A percentile compares a stretch with the other conserved stretches of the same genome.
phyloP scores from a whole-genome alignment of 2,888 invertebrate genomes.

The Clivina fossor region DNA sequence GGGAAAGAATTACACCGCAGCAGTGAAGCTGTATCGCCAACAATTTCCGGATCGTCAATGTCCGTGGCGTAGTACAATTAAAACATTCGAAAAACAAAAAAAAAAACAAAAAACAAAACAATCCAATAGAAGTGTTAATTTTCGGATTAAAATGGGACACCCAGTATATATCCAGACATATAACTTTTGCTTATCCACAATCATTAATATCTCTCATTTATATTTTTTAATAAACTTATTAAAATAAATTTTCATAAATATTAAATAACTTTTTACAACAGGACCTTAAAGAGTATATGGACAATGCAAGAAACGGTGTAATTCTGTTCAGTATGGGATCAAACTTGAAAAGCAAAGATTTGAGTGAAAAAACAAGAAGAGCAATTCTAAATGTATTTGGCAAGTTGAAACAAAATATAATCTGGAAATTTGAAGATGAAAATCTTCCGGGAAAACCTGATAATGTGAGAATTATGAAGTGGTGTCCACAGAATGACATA shows the following conservation, averaged over 20 bases:
- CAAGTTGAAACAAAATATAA: slow-evolving; percentile 61
- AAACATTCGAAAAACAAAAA: too few relatives aligned
- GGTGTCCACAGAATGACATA: slow-evolving; percentile 64
- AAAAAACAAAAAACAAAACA: too few relatives aligned
- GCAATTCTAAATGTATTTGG: slow-evolving; percentile 60
- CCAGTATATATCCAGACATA: too few relatives aligned
- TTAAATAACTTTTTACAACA: slow-evolving; percentile 39
- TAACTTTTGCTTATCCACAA: too few relatives aligned
- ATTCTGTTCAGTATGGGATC: slow-evolving; percentile 64
- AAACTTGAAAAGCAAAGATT: slow-evolving; percentile 57
- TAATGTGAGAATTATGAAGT: slow-evolving; percentile 62
- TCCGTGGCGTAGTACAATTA: too few relatives aligned
- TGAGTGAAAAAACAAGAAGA: slow-evolving; percentile 56
- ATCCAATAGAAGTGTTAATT: too few relatives aligned
- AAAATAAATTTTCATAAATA: not conserved
- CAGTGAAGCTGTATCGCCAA: too few relatives aligned
- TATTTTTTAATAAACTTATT: too few relatives aligned
- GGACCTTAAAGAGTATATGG: slow-evolving; percentile 58
- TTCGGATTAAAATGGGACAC: too few relatives aligned
- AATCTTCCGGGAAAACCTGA: slow-evolving; percentile 56
- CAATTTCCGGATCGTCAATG: too few relatives aligned
- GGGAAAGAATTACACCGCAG: too few relatives aligned
- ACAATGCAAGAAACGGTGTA: slow-evolving; percentile 57
- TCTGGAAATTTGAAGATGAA: slow-evolving; percentile 71
- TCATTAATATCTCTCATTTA: too few relatives aligned